A percentile compares a stretch with the other conserved stretches of the same genome.
Conservation (phyloP, 2,113 vertebrate genomes). For the Zapornia atra region DNA sequence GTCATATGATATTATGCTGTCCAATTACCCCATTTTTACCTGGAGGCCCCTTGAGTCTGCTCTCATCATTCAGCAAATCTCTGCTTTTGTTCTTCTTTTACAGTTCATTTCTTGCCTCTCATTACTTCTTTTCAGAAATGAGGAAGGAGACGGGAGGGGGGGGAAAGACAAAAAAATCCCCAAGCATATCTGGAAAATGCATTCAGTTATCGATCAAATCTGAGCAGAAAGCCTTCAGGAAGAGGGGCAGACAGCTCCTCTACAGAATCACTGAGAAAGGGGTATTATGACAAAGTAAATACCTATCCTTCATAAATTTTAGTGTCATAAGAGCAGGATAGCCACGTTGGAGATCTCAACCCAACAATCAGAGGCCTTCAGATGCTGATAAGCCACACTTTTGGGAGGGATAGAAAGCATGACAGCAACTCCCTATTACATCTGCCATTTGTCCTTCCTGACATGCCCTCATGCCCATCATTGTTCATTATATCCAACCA, state of each 20-base stretch:
- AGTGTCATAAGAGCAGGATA: not conserved
- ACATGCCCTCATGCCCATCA: not conserved
- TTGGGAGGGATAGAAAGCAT: not conserved
- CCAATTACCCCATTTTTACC: not conserved
- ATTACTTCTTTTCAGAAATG: not conserved
- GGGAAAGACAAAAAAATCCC: not conserved
- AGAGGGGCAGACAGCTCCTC: not conserved
- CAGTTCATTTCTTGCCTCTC: not conserved
- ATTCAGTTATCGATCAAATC: not conserved
- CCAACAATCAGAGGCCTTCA: not conserved
- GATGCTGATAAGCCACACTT: not conserved
- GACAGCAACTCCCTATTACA: not conserved
- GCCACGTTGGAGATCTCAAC: not conserved
- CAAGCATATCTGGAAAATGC: slow-evolving; percentile 6
- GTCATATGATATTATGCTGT: not conserved
- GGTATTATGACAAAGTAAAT: not conserved
- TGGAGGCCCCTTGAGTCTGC: not conserved
- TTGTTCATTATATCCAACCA: not conserved
- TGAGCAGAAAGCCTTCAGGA: not conserved
- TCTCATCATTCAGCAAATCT: not conserved
- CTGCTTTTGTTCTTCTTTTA: not conserved
- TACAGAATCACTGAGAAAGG: not conserved
- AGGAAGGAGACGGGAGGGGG: not conserved
- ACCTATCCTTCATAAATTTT: not conserved
- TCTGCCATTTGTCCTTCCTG: not conserved